A percentile compares a stretch with the other conserved stretches of the same genome.
These are phyloP conservation scores for Pseudomyrmex dendroicus DNA, from an alignment of 1,140 invertebrate species.

Conservation along the genomic window DNA sequence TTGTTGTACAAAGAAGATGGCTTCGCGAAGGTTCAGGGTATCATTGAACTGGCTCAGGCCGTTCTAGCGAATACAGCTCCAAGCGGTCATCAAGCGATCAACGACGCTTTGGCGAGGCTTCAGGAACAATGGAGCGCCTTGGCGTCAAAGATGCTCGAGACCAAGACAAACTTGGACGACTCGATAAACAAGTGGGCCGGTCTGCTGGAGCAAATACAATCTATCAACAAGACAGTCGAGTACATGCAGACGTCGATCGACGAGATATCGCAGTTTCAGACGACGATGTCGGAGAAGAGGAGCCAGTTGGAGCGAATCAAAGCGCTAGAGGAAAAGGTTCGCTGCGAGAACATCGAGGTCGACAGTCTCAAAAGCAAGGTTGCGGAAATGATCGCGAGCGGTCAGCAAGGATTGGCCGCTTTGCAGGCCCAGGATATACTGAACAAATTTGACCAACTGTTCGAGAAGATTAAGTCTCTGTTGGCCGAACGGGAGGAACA, in stretches of 20 bases:
- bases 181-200: conserved; percentile 95
- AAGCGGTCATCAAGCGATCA: conserved; percentile 93
- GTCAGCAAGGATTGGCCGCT: conserved; percentile 92
- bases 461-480: conserved; percentile 87
- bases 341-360: conserved; percentile 96
- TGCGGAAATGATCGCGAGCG: conserved; percentile 93
- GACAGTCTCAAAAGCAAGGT: conserved; percentile 94
- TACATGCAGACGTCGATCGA: conserved; percentile 90
- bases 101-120: conserved; percentile 91
- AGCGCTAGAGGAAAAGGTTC: conserved; percentile 94
- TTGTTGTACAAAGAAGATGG: conserved; percentile 96
- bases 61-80: conserved; percentile 97
- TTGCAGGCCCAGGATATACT: conserved; percentile 94
- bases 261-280: conserved; percentile 91
- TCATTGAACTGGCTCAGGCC: conserved; percentile 95
- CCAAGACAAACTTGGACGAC: conserved; percentile 94
- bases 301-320: conserved; percentile 94
- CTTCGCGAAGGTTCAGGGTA: conserved; percentile 93
- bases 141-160: conserved; percentile 95
- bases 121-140: conserved; percentile 96
- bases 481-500: conserved; percentile 92
- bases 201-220: conserved; percentile 94
- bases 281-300: conserved; percentile 93
- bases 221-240: conserved; percentile 92
- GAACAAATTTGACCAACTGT: conserved; percentile 85